Conservation (phyloP, 2,888 invertebrate genomes). For the Julus scandinavius region DNA sequence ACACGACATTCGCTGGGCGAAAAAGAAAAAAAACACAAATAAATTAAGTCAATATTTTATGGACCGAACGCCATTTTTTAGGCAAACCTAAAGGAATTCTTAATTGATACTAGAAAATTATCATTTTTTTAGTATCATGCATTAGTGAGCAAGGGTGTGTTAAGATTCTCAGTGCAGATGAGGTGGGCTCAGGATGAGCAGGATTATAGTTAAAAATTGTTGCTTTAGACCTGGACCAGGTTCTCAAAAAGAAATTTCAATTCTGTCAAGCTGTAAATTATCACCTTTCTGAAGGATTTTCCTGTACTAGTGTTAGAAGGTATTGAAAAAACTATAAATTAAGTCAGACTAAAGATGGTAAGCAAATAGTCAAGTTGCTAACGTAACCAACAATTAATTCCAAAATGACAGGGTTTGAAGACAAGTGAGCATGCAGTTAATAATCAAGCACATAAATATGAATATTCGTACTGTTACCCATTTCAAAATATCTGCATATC, state of each 20-base stretch:
- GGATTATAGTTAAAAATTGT: neutral
- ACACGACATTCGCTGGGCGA: neutral
- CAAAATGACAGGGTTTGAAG: neutral
- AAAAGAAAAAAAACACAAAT: neutral
- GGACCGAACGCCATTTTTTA: neutral
- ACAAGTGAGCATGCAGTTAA: neutral
- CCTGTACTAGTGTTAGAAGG: neutral
- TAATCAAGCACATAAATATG: neutral
- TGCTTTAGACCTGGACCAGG: neutral
- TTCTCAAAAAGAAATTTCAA: neutral
- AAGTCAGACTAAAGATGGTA: neutral
- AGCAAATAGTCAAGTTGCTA: neutral
- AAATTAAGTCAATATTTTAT: conserved; percentile 8
- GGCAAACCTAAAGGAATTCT: neutral
- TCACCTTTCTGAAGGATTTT: neutral
- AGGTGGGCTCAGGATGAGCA: conserved; percentile 2
- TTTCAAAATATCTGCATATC: no score
- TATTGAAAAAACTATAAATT: neutral
- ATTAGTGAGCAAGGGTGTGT: neutral
- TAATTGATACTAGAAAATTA: neutral
- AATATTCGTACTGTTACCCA: neutral
- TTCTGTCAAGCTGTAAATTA: neutral
- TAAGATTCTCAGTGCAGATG: neutral
- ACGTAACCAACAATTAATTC: neutral
- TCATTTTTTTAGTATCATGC: neutral